These are phyloP conservation scores for Acleris cristana DNA, from an alignment of 2,888 invertebrate genomes.

Conservation along the genomic window DNA sequence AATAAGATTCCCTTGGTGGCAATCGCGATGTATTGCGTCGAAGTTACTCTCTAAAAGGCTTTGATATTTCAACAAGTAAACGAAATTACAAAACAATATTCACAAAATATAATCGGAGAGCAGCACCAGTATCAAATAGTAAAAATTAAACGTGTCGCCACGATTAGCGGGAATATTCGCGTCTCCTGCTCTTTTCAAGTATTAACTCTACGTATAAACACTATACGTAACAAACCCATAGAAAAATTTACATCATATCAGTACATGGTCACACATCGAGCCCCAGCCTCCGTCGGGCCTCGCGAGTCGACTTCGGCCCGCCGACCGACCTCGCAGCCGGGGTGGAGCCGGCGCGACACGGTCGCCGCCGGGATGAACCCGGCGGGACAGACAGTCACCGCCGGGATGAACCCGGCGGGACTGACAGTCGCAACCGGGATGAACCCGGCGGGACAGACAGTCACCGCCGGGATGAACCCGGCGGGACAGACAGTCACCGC, in stretches of 20 bases:
- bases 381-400: conserved; percentile 9
- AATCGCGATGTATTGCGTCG: conserved; percentile 57
- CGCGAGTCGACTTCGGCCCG: conserved; percentile 27
- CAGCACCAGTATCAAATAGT: conserved; percentile 64
- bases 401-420: background rate
- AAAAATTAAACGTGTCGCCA: conserved; percentile 50
- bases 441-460: background rate
- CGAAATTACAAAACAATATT: conserved; percentile 50
- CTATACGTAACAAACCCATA: conserved; percentile 77
- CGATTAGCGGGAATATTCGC: conserved; percentile 49
- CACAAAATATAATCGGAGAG: conserved; percentile 52
- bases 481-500: conserved; percentile 12
- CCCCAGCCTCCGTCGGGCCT: conserved; percentile 69
- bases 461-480: conserved; percentile 10
- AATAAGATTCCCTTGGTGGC: conserved; percentile 70
- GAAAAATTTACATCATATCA: conserved; percentile 81
- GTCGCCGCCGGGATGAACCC: no score
- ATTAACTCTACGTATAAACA: conserved; percentile 57
- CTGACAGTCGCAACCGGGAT: conserved; percentile 13
- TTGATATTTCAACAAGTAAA: conserved; percentile 44
- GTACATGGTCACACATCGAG: conserved; percentile 70
- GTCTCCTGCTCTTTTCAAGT: conserved; percentile 49
- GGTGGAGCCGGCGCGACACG: no score
- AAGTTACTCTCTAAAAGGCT: conserved; percentile 48
- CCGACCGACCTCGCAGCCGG: background rate